Evolutionary conservation across 1,140 invertebrate genomes (phyloP), one percentile per base, ranked within the genome.

Genomic region (Drosophila eugracilis): DNA sequence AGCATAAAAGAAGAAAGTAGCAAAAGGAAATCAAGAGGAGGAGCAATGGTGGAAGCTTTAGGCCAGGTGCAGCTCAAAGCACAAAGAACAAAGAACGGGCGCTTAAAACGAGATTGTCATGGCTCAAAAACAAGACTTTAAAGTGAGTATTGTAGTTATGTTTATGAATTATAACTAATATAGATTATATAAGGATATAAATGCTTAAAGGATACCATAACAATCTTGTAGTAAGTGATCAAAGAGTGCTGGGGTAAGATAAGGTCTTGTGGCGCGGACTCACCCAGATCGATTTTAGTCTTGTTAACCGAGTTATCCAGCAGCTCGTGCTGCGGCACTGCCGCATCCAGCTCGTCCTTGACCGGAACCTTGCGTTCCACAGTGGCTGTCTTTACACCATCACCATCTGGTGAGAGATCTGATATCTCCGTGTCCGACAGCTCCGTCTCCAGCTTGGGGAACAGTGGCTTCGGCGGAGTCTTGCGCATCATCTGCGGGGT

Each of bases 291-390:
- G 14, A 96, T 97, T 92, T 97, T 97, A 30, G 95, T 95, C 92
- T 97, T 97, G 74, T 94, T 96, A 9, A 95, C 96, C 7, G 97
- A 96, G 66, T 95, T 96, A 90, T 99, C 97, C 19, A 98, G 93
- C 17, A 98, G 93, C 86, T 95, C 95, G 78, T 97, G 96, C 78
- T 94, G 94, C 22, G 97, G 97, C 65, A 98, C 95, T 1, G 96
- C 97, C 59, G 95, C 94, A 92, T 97, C 96, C 69, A 97, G 92
- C 91, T 97, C 96, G 80, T 97, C 96, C 84, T 96, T 96, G 1
- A 95, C 93, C 4, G 94, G 94, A 41, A 95, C 89, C 92, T 96
- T 95, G 52, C 95, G 92, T 90, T 96, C 95, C 24, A 96, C 95
- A 3, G 95, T 96, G 17, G 95, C 95, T 9, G 95, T 95, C 90